Base-by-base conservation (phyloP, 2,797 vertebrate genomes). In the Lepus oiostolus region DNA sequence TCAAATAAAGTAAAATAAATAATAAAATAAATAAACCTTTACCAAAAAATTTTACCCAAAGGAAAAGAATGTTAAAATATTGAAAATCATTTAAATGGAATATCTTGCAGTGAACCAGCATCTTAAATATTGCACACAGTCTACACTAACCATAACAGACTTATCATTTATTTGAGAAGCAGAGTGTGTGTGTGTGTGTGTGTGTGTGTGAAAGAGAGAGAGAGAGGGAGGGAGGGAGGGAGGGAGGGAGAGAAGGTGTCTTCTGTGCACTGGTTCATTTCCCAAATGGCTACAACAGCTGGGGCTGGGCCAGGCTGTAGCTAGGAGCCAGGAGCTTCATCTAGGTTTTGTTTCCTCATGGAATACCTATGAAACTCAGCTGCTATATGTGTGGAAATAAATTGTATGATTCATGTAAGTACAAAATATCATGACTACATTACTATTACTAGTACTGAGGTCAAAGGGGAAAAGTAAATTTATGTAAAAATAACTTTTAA, bases 391-490 rank as follows among this genome's bases (percentile, higher is more conserved):
- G 30, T 70, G 16, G 32, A 81, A 93, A 76, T 63, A 74, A 70
- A 67, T 47, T 70, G 42, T 21, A 32, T 77, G 26, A 76, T 90
- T 80, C 85, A 76, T 85, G 19, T 19, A 95, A 90, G 86, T n/a
- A 32, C 2, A 86, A 35, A 92, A 54, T 35, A 65, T 86, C 52
- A 50, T 85, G 28, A 10, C 52, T 38, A 16, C 1, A 50, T 87
- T 90, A 19, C n/a, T 91, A 60, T 67, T 94, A 42, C 65, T 79
- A 52, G 50, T 89, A 47, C 70, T 67, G 47, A 92, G 17, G 79
- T 81, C 32, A 47, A 91, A 96, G 35, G 54, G 58, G 28, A 93
- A 94, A 63, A 76, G 72, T 63, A 87, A 58, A 74, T 65, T 86
- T 92, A 47, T 88, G 22, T 35, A 93, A 87, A 60, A 80, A 30